Evolutionary conservation across 2,888 invertebrate species (phyloP), one percentile per base, ranked within the genome.

Genomic region (Sepioteuthis lessoniana): DNA sequence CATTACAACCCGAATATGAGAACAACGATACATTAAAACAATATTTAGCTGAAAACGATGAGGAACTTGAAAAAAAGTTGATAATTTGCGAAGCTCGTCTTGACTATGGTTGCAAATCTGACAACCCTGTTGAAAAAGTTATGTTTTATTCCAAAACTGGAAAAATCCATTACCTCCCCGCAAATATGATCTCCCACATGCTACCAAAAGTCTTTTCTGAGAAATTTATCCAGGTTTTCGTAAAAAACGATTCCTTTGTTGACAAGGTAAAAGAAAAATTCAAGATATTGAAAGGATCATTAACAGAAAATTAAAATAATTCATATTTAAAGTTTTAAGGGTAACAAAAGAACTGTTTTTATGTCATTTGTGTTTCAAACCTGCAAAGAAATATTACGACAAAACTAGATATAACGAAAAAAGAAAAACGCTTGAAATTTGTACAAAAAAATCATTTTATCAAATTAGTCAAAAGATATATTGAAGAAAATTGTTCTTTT

Each of bases 41-140:
- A 42, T 42, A 93, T n/a, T 47, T 92, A 21, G 31, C n/a, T 46
- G 46, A 19, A 28, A 16, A 92, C 7, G 92, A 92, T 31, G 13
- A 46, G 28, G 92, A 92, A 92, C 8, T 92, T 21, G 28, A n/a
- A 5, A 13, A 92, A 1, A 46, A 92, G 47, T 47, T 92, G 10
- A 38, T 42, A 19, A 92, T 92, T 47, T 92, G 47, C 35, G 13
- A 92, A n/a, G 92, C 93, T 4, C 91, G 90, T 31, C 91, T 95
- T 16, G 95, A 95, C 94, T 96, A 95, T 94, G 95, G 95, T 31
- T 95, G 94, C 94, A 94, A 95, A 37, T 94, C 95, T n/a, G 42
- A 95, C 46, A 95, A 96, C 90, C 96, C 96, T 16, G 94, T 95
- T 38, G 95, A 96, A 92, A 93, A 95, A 31, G 94, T 95, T 28